These are phyloP conservation scores for Drosophila fungiperda DNA, from an alignment of 2,888 invertebrate genomes.

Conservation along the genomic window DNA sequence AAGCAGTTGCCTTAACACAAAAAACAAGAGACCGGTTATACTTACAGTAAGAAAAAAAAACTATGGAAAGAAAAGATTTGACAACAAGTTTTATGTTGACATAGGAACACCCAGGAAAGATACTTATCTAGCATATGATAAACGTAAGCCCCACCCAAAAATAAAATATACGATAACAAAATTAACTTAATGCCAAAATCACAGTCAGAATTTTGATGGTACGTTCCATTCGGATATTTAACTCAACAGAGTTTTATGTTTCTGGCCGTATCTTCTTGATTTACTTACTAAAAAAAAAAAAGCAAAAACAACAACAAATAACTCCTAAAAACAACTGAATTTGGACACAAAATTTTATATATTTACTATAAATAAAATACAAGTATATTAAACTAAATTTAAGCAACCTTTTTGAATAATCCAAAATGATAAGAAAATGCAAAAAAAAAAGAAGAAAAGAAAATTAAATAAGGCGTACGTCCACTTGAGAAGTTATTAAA, in stretches of 20 bases:
- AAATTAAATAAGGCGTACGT: conserved; percentile 46
- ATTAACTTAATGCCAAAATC: conserved; percentile 25
- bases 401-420: conserved; percentile 69
- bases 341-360: conserved; percentile 82
- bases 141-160: conserved; percentile 81
- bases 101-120: conserved; percentile 52
- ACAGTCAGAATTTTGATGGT: conserved; percentile 35
- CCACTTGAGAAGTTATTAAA: conserved; percentile 70
- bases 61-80: conserved; percentile 57
- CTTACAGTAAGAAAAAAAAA: conserved; percentile 65
- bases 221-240: conserved; percentile 17
- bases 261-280: conserved; percentile 36
- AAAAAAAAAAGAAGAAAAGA: conserved; percentile 15
- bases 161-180: conserved; percentile 43
- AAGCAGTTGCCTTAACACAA: conserved; percentile 83
- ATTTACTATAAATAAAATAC: conserved; percentile 70
- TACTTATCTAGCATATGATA: conserved; percentile 65
- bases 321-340: conserved; percentile 84
- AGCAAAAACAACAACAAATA: conserved; percentile 38
- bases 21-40: conserved; percentile 75
- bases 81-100: conserved; percentile 68
- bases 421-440: conserved; percentile 28
- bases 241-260: conserved; percentile 49
- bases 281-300: conserved; percentile 35
- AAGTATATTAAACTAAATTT: conserved; percentile 70